These are phyloP conservation scores for Carterocephalus palaemon DNA, from an alignment of 2,888 invertebrate species.

Conservation along the genomic window DNA sequence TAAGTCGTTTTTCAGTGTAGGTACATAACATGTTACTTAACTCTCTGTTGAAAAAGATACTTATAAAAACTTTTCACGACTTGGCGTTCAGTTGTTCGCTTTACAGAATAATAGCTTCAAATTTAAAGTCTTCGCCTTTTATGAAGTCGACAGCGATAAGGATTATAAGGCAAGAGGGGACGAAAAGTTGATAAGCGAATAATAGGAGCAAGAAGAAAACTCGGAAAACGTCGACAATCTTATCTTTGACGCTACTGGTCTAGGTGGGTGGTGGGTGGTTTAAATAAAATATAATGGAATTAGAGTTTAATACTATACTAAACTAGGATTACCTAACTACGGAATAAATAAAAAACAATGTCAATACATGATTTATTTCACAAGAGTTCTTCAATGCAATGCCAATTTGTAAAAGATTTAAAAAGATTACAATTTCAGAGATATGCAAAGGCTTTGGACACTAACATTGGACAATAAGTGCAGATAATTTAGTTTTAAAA, in stretches of 20 bases:
- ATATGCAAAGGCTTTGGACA: constrained; percentile 5
- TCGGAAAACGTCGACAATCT: constrained; percentile 38
- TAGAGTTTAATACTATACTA: no score
- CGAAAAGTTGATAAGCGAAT: constrained; percentile 64
- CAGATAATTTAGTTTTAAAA: no score
- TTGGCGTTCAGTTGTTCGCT: constrained; percentile 46
- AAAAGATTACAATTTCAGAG: constrained; percentile 3
- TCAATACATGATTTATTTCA: constrained; percentile 8
- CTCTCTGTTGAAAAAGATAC: no score
- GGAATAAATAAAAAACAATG: constrained; percentile 9
- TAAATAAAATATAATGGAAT: no score
- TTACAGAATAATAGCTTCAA: constrained; percentile 60
- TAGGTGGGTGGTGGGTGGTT: no score
- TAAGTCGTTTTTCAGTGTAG: no score
- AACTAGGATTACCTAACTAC: no score
- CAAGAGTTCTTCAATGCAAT: constrained; percentile 9
- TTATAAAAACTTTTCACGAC: constrained; percentile 52
- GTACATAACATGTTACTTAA: no score
- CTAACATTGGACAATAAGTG: constrained; percentile 9
- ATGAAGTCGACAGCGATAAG: constrained; percentile 66
- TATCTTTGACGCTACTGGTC: constrained; percentile 33
- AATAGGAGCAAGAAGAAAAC: constrained; percentile 61
- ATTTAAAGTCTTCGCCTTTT: constrained; percentile 62
- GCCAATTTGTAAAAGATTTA: constrained; percentile 7
- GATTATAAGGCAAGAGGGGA: constrained; percentile 64